A percentile compares a stretch with the other conserved stretches of the same genome.
These are phyloP conservation scores for Vollenhovia emeryi DNA, from an alignment of 1,140 invertebrate genomes.

Conservation along the genomic window DNA sequence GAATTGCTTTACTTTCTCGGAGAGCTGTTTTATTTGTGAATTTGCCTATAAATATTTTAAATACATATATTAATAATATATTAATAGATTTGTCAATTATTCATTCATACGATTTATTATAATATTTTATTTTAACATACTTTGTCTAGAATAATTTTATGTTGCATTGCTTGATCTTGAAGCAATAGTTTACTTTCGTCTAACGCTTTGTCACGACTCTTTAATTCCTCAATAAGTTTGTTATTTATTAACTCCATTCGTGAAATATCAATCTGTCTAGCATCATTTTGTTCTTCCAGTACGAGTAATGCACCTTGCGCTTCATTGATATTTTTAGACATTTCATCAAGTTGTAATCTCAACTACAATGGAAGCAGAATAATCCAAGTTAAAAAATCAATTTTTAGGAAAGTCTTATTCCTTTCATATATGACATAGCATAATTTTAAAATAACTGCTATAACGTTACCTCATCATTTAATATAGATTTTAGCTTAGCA, in stretches of 20 bases:
- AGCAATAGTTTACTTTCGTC: conserved; percentile 61
- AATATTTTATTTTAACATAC: conserved; percentile 58
- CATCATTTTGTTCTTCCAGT: conserved; percentile 79
- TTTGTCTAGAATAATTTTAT: conserved; percentile 55
- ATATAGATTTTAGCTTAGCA: conserved; percentile 64
- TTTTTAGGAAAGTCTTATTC: conserved; percentile 9
- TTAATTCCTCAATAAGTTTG: conserved; percentile 74
- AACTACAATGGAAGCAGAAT: conserved; percentile 70
- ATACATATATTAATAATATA: neutral
- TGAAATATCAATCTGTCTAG: conserved; percentile 74
- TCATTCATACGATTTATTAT: neutral
- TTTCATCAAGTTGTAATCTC: conserved; percentile 75
- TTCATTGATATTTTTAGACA: conserved; percentile 73
- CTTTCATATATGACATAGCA: neutral
- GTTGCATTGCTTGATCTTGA: conserved; percentile 44
- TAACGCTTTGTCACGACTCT: conserved; percentile 63
- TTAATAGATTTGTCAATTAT: neutral
- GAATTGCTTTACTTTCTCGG: conserved; percentile 65
- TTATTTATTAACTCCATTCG: conserved; percentile 73
- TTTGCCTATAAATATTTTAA: conserved; percentile 70
- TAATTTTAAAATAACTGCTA: neutral
- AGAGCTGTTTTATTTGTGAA: conserved; percentile 67
- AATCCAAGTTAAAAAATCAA: conserved; percentile 8
- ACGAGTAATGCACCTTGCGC: conserved; percentile 74
- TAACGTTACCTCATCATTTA: conserved; percentile 76